Conservation (phyloP, 2,113 vertebrate species). For the Corynorhinus townsendii region DNA sequence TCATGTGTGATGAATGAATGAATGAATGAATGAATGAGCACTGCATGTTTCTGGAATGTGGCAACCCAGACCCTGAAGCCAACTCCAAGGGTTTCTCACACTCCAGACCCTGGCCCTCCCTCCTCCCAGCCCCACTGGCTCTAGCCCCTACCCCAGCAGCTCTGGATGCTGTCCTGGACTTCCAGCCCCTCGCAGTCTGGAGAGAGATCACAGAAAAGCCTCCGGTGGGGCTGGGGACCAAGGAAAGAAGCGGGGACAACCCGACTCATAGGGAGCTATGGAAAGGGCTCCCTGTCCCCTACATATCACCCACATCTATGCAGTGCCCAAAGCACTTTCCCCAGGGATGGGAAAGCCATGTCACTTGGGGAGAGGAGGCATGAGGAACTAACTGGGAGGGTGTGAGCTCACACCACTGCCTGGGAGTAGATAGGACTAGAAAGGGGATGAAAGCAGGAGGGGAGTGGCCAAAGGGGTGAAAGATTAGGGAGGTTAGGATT, state of each 20-base stretch:
- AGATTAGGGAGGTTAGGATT: background rate
- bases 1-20: background rate
- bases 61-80: background rate
- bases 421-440: background rate
- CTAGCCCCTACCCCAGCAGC: slow-evolving; percentile 79
- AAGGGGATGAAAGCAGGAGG: background rate
- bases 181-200: slow-evolving; percentile 77
- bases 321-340: background rate
- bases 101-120: background rate
- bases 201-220: slow-evolving; percentile 61
- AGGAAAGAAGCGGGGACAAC: background rate
- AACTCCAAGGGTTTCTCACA: background rate
- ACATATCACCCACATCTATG: slow-evolving; percentile 15
- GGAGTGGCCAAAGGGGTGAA: accelerated
- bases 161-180: slow-evolving; percentile 69
- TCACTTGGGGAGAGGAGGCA: background rate
- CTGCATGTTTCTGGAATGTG: background rate
- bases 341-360: background rate
- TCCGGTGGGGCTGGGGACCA: slow-evolving; percentile 25
- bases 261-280: background rate
- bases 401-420: background rate
- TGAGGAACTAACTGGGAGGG: background rate
- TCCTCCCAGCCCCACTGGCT: accelerated
- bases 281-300: background rate
- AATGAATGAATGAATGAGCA: background rate